Base-by-base conservation (phyloP, 2,113 vertebrate genomes). In the Pontoporia blainvillei region DNA sequence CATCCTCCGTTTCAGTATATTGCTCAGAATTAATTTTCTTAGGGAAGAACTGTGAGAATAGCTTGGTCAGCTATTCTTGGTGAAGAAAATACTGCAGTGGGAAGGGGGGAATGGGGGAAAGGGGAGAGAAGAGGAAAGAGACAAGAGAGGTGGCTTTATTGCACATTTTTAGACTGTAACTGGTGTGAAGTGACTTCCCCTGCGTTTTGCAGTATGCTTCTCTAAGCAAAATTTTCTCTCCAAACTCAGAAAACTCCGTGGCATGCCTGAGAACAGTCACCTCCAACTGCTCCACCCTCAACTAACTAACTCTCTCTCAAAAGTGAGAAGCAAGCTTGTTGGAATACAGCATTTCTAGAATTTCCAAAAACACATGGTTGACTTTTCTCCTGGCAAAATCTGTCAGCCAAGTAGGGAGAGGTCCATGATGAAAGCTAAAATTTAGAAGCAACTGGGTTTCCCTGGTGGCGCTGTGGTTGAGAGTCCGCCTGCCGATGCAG, bases 141-240 rank as follows among this genome's bases (percentile, higher is more conserved):
- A 52, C 18, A 2, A 54, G 86, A 57, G 11, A 83, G 36, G n/a
- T 21, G 29, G 41, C 41, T 91, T 75, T 41, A 20, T 5, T 62
- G 46, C 23, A 36, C 27, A 59, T 34, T 89, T 95, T 93, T 39
- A 46, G 64, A 36, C 73, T 64, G 5, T 44, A 62, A 62, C 5
- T 87, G 13, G 29, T 59, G 25, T 82, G 71, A 81, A 36, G 17
- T 39, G 66, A 83, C 29, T 66, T 27, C 23, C 46, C 34, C 54
- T 78, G 49, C 59, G 69, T 79, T 97, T 84, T 57, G 54, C 13
- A 73, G 36, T 52, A 23, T 79, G 79, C 67, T 81, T 95, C 44
- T 95, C 36, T 85, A 79, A 94, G 96, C 76, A 94, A 59, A 91
- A 95, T 67, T 91, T 94, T 34, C 76, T 71, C 73, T 95, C 49